These are phyloP conservation scores for Tyria jacobaeae DNA, from an alignment of 2,888 invertebrate genomes.

Conservation along the genomic window DNA sequence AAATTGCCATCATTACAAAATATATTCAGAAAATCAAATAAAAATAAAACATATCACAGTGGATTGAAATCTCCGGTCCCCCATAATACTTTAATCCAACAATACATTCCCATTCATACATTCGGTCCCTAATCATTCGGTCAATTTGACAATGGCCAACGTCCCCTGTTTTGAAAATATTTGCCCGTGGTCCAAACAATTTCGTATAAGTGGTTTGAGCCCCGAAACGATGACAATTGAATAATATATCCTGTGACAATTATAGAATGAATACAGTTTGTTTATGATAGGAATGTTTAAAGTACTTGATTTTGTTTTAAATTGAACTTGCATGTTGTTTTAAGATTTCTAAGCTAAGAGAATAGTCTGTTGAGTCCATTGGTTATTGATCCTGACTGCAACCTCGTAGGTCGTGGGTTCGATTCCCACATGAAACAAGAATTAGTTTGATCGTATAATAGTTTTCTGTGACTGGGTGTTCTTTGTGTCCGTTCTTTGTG, in stretches of 20 bases:
- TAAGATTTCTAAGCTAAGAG: too few relatives aligned
- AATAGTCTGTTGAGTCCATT: too few relatives aligned
- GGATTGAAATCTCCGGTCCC: slow-evolving; percentile 22
- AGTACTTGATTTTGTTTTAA: slow-evolving; percentile 5
- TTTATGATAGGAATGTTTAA: slow-evolving; percentile 11
- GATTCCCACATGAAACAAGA: too few relatives aligned
- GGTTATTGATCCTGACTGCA: too few relatives aligned
- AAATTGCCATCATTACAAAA: not conserved
- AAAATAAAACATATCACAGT: slow-evolving; percentile 3
- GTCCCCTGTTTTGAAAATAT: slow-evolving; percentile 83
- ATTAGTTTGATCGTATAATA: too few relatives aligned
- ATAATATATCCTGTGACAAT: slow-evolving; percentile 70
- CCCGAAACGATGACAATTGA: slow-evolving; percentile 79
- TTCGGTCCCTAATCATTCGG: slow-evolving; percentile 76
- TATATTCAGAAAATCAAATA: slow-evolving; percentile 1
- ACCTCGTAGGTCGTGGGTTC: too few relatives aligned
- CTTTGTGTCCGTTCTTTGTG: too few relatives aligned
- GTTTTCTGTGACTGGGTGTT: too few relatives aligned
- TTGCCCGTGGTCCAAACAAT: slow-evolving; percentile 78
- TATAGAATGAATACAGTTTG: slow-evolving; percentile 17
- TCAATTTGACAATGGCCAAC: slow-evolving; percentile 81
- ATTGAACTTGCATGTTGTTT: too few relatives aligned
- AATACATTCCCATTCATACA: slow-evolving; percentile 55
- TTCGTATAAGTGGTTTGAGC: slow-evolving; percentile 70
- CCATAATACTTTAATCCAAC: slow-evolving; percentile 50